phyloP scores from a whole-genome alignment of 2,888 invertebrate genomes.

The Flexamia atlantica region DNA sequence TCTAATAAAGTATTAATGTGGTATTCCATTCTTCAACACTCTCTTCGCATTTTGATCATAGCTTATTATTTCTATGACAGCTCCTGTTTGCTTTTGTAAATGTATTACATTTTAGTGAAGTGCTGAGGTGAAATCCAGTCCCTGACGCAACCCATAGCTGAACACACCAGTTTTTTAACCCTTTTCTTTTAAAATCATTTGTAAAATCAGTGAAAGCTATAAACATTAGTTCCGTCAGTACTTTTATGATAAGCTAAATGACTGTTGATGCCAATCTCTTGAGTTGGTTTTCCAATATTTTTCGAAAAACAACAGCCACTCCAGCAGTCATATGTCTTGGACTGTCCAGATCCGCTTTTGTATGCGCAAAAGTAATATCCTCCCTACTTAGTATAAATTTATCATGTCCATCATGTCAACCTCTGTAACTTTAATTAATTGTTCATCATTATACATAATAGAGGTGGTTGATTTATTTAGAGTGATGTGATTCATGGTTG shows the following conservation, averaged over 20 bases:
- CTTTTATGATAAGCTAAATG: conserved; percentile 7
- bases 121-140: neutral
- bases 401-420: neutral
- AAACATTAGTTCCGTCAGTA: neutral
- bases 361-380: conserved; percentile 20
- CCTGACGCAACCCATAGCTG: conserved; percentile 20
- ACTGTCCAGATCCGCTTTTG: neutral
- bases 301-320: conserved; percentile 5
- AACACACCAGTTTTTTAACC: conserved; percentile 10
- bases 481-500: too few relatives aligned
- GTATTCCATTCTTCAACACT: too few relatives aligned
- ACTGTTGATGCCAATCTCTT: neutral
- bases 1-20: too few relatives aligned
- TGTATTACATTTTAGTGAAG: neutral
- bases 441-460: neutral
- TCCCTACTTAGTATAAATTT: neutral
- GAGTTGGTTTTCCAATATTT: neutral
- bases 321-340: conserved; percentile 15
- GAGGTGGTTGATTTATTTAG: too few relatives aligned
- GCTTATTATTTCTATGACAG: too few relatives aligned
- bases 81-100: neutral
- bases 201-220: conserved; percentile 2
- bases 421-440: neutral
- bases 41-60: too few relatives aligned
- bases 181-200: neutral